A percentile compares a stretch with the other conserved stretches of the same genome.
phyloP scores from a whole-genome alignment of 2,888 invertebrate species.

The Xestia rhomboidea region DNA sequence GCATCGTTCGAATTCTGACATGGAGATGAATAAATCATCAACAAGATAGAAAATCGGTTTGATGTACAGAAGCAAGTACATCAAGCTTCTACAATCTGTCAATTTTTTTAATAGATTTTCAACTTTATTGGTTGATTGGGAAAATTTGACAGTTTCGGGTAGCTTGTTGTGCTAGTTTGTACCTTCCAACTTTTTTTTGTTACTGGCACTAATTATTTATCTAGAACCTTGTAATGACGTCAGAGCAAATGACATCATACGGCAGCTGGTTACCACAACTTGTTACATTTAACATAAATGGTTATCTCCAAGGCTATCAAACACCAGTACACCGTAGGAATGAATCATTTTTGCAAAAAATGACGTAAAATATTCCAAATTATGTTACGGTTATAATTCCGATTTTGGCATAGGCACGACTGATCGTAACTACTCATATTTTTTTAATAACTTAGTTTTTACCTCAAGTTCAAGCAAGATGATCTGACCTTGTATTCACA shows the following conservation, averaged over 20 bases:
- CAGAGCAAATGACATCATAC: constrained; percentile 55
- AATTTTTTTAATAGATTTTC: no score
- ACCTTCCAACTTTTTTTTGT: not conserved
- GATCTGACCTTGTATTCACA: constrained; percentile 38
- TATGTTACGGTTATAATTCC: constrained; percentile 52
- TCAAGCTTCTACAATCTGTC: no score
- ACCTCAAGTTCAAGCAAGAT: constrained; percentile 37
- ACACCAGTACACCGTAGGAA: constrained; percentile 43
- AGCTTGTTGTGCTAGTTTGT: no score
- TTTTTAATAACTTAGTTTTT: constrained; percentile 25
- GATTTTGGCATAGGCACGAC: constrained; percentile 50
- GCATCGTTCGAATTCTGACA: not conserved
- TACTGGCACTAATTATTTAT: constrained; percentile 25
- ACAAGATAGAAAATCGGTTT: not conserved
- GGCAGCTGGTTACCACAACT: constrained; percentile 54
- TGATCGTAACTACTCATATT: constrained; percentile 35
- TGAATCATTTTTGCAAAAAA: constrained; percentile 59
- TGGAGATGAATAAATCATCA: not conserved
- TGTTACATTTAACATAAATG: constrained; percentile 60
- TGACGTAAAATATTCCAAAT: constrained; percentile 44
- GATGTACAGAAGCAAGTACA: not conserved
- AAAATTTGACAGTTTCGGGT: no score
- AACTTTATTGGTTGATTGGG: no score
- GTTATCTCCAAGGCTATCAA: constrained; percentile 60
- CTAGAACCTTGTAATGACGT: constrained; percentile 31